Evolutionary conservation across 1,140 invertebrate genomes (phyloP).

Genomic region (Ostrea denselamellosa): DNA sequence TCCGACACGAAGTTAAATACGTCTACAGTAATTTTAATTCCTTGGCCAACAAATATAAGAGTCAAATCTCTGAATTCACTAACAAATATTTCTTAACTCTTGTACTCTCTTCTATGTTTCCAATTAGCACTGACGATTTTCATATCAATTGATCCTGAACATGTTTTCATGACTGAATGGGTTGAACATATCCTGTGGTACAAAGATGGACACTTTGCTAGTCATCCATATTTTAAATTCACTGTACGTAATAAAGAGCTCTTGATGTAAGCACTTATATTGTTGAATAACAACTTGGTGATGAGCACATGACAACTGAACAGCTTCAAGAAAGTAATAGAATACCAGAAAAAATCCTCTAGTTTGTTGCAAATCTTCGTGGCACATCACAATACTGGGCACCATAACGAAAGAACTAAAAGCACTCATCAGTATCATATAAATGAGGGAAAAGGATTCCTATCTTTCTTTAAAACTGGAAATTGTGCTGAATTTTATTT

Average conservation of each 20-base stretch:
- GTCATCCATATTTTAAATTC: constrained; percentile 61
- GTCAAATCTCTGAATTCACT: not conserved
- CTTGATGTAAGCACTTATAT: no score
- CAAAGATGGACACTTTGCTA: constrained; percentile 54
- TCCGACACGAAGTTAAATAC: no score
- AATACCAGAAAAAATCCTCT: constrained; percentile 54
- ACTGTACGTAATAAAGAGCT: no score
- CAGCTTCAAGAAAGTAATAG: no score
- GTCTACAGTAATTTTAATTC: no score
- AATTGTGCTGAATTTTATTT: not conserved
- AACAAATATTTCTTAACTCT: constrained; percentile 30
- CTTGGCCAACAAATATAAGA: not conserved
- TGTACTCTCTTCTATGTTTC: constrained; percentile 56
- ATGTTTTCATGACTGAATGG: constrained; percentile 45
- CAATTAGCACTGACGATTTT: constrained; percentile 50
- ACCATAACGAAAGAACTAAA: constrained; percentile 55
- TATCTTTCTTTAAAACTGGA: constrained; percentile 48
- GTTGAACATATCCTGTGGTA: constrained; percentile 58
- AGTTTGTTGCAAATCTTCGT: constrained; percentile 50
- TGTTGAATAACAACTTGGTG: no score
- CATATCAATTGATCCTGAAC: constrained; percentile 52
- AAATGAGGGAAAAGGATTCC: constrained; percentile 52
- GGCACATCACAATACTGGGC: constrained; percentile 55
- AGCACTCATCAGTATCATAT: constrained; percentile 57
- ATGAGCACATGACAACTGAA: no score